Base-by-base conservation (phyloP, 1,140 invertebrate genomes). In the Bicyclus anynana region DNA sequence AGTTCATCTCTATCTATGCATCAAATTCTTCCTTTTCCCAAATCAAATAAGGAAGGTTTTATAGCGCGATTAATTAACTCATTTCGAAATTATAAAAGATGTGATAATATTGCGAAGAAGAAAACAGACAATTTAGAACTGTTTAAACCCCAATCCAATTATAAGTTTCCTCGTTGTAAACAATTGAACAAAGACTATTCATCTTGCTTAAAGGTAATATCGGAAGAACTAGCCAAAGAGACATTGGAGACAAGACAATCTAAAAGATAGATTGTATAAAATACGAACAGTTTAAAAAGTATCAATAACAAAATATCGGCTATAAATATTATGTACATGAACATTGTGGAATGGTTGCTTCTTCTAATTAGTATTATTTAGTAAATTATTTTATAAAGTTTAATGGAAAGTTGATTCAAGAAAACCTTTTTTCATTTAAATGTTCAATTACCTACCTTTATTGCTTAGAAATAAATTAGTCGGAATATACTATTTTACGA, bases 11-110 rank as follows among this genome's bases (percentile, higher is more conserved):
- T 84, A 21, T 70, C 77, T 10, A 80, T 86, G 72, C 60, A 80
- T 37, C 73, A 84, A 75, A 63, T 86, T 18, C 59, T 86, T 38
- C 81, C 78, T 2, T 81, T 74, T 57, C 83, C 83, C 2, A 84
- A 82, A 62, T 66, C 74, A 2, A 77, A 67, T 18, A 78, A 66
- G 48, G 60, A 72, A 16, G 62, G 69, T 42, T 74, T 82, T 20
- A 66, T 83, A 12, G 54, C 61, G 20, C 67, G 77, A 44, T 35
- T 86, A n/a, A 69, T 72, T 35, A 73, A 72, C n/a, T 73, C 68
- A 10, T 72, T 84, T 40, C 62, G 67, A 5, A 83, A 70, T 42
- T 70, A 68, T 56, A 72, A 64, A n/a, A 62, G 20, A 52, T 29
- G 50, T 18, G 51, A 47, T n/a, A 46, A 61, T 42, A 44, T 62